phyloP scores from a whole-genome alignment of 2,113 vertebrate genomes.

The Lycaon pictus region DNA sequence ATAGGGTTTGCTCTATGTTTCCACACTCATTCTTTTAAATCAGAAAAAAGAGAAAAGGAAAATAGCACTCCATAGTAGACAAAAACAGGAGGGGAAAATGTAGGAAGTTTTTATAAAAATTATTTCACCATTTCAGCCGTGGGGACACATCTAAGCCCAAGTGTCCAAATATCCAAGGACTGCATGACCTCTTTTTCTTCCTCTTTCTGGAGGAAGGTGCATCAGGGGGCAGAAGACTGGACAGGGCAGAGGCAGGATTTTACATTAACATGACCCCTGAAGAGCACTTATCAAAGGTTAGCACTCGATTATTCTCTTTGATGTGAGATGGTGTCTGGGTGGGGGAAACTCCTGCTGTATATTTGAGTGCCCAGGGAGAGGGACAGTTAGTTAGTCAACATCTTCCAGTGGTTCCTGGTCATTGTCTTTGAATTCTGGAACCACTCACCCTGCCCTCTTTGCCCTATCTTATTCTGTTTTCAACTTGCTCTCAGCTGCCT shows the following conservation, averaged over 20 bases:
- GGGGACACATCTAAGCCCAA: neutral
- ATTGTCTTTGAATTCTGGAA: neutral
- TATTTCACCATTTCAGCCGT: neutral
- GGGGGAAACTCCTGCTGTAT: neutral
- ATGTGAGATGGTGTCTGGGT: neutral
- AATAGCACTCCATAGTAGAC: neutral
- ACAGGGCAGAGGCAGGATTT: neutral
- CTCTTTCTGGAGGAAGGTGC: neutral
- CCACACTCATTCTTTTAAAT: neutral
- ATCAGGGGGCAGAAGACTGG: neutral
- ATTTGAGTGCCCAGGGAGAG: neutral
- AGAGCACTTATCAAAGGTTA: neutral
- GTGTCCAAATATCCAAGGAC: neutral
- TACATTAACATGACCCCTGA: neutral
- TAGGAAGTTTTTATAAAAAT: neutral
- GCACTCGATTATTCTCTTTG: neutral
- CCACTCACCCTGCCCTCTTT: accelerated
- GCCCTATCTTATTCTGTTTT: neutral
- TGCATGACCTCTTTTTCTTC: neutral
- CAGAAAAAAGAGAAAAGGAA: neutral
- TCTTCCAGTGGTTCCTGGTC: neutral
- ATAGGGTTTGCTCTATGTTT: neutral
- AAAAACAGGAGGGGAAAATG: neutral
- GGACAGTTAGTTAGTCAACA: accelerated
- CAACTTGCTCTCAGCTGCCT: neutral